Evolutionary conservation across 2,888 invertebrate species (phyloP).

Genomic region (Nasonia oneida): DNA sequence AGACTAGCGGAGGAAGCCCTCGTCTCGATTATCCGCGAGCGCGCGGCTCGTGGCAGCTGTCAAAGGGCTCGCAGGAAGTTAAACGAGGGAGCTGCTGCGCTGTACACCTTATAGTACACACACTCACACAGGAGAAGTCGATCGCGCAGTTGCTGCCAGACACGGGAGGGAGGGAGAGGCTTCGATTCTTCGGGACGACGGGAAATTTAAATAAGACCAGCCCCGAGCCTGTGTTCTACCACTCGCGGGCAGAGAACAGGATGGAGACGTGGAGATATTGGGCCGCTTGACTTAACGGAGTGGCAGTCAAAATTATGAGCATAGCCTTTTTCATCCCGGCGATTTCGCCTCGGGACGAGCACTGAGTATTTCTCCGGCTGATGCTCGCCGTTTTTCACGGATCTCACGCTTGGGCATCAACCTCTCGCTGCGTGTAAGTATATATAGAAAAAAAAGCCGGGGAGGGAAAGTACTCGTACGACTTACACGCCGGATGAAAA

Average conservation of each 20-base stretch:
- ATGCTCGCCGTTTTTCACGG: background rate
- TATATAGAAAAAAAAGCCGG: background rate
- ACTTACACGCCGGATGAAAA: background rate
- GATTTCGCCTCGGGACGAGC: background rate
- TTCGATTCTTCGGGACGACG: constrained; percentile 39
- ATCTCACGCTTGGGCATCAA: background rate
- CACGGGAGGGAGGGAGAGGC: background rate
- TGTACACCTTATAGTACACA: background rate
- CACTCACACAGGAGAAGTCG: background rate
- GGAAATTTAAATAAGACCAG: constrained; percentile 50
- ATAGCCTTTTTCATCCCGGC: background rate
- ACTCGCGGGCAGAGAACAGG: background rate
- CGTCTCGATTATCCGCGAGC: constrained; percentile 56
- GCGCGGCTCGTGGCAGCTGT: constrained; percentile 58
- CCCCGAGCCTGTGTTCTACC: background rate
- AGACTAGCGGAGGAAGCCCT: constrained; percentile 57
- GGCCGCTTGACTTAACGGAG: background rate
- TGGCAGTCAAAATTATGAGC: background rate
- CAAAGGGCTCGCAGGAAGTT: constrained; percentile 60
- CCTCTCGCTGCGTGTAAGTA: background rate
- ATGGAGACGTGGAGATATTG: background rate
- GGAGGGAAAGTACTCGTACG: background rate
- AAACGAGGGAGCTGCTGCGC: constrained; percentile 17
- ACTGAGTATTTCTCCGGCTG: background rate
- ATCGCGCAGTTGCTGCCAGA: constrained; percentile 45